phyloP scores from a whole-genome alignment of 2,888 invertebrate genomes.

The Leptinotarsa juncta region DNA sequence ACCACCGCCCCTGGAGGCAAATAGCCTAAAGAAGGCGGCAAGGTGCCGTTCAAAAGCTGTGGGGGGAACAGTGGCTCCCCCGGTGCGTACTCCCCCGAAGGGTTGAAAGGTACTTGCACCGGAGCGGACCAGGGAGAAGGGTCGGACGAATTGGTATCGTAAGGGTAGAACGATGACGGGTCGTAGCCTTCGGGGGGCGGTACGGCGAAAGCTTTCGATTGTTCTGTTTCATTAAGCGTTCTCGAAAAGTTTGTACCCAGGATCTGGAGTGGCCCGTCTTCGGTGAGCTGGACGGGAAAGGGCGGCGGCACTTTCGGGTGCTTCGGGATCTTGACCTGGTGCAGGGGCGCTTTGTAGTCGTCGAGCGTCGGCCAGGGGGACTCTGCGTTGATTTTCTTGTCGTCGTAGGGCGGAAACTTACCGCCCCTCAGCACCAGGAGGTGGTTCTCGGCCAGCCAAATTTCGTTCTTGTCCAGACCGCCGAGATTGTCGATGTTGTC shows the following conservation, averaged over 20 bases:
- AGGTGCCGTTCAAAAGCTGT: constrained; percentile 60
- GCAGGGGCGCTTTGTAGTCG: constrained; percentile 82
- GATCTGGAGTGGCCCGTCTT: constrained; percentile 88
- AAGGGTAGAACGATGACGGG: constrained; percentile 66
- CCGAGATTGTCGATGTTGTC: constrained; percentile 85
- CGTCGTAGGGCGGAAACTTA: constrained; percentile 70
- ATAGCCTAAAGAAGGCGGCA: constrained; percentile 66
- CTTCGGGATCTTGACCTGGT: constrained; percentile 86
- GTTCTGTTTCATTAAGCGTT: constrained; percentile 76
- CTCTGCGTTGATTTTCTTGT: constrained; percentile 66
- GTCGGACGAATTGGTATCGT: constrained; percentile 74
- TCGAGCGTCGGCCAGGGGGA: constrained; percentile 83
- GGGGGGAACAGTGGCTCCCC: constrained; percentile 72
- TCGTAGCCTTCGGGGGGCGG: constrained; percentile 59
- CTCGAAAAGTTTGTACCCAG: constrained; percentile 83
- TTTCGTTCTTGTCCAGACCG: constrained; percentile 85
- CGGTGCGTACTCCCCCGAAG: constrained; percentile 63
- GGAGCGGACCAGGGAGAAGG: constrained; percentile 75
- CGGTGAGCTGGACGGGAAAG: constrained; percentile 90
- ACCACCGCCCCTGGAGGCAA: constrained; percentile 75
- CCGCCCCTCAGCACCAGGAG: constrained; percentile 86
- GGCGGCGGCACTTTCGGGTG: constrained; percentile 90
- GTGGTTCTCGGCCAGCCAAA: constrained; percentile 92
- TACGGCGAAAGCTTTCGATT: constrained; percentile 61
- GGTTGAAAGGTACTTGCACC: constrained; percentile 73